Evolutionary conservation across 2,888 invertebrate genomes (phyloP).

Genomic region (Drosophila kanekoi): DNA sequence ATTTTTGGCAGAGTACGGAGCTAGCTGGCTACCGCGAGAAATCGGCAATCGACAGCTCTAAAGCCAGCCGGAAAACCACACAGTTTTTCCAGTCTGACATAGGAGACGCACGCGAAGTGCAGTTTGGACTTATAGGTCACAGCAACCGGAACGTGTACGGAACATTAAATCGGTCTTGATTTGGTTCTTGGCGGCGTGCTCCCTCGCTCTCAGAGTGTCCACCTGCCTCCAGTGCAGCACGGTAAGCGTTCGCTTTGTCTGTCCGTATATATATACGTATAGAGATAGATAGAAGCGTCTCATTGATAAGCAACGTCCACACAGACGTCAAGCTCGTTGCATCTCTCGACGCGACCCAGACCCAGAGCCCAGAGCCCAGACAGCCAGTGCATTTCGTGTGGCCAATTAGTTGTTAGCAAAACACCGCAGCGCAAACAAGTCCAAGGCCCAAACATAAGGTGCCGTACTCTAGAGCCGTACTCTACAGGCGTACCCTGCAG

Average conservation of each 20-base stretch:
- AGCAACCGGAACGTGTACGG: conserved; percentile 13
- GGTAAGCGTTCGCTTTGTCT: conserved; percentile 55
- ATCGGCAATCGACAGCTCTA: conserved; percentile 22
- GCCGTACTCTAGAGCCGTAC: not conserved
- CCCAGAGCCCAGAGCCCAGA: conserved; percentile 8
- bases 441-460: conserved; percentile 20
- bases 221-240: conserved; percentile 9
- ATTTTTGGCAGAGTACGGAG: conserved; percentile 78
- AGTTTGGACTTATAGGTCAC: conserved; percentile 33
- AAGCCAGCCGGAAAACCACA: conserved; percentile 32
- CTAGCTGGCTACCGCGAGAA: conserved; percentile 68
- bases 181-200: conserved; percentile 17
- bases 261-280: conserved; percentile 14
- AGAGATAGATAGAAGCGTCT: conserved; percentile 36
- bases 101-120: conserved; percentile 21
- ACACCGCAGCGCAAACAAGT: conserved; percentile 46
- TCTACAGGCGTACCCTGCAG: not conserved
- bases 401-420: conserved; percentile 55
- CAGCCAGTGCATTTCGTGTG: conserved; percentile 52
- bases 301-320: conserved; percentile 53
- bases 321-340: conserved; percentile 49
- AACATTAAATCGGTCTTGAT: conserved; percentile 3
- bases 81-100: conserved; percentile 12
- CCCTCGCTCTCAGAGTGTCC: conserved; percentile 2
- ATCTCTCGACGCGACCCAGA: conserved; percentile 32